phyloP scores from a whole-genome alignment of 2,113 vertebrate genomes.

The Ophiodon elongatus region DNA sequence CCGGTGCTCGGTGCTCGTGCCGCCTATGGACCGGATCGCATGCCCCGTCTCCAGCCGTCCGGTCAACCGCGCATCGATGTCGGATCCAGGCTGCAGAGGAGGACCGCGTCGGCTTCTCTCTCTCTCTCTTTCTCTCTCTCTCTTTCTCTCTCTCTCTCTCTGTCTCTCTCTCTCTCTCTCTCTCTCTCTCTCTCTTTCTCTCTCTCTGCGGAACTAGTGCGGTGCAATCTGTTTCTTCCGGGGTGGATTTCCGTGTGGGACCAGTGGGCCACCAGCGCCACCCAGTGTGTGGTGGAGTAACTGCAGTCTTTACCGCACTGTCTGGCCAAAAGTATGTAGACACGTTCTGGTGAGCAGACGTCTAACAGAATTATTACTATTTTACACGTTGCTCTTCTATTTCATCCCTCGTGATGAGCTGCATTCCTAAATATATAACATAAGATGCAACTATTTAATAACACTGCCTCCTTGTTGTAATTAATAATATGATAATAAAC shows the following conservation, averaged over 20 bases:
- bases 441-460: too few relatives aligned
- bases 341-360: background rate
- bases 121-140: background rate
- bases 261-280: constrained; percentile 53
- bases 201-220: constrained; percentile 60
- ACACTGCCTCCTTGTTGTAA: too few relatives aligned
- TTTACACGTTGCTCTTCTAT: background rate
- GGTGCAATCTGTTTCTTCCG: constrained; percentile 30
- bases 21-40: background rate
- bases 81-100: constrained; percentile 39
- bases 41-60: background rate
- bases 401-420: background rate
- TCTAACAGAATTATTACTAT: background rate
- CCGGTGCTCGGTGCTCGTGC: background rate
- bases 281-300: constrained; percentile 8
- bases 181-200: background rate
- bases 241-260: constrained; percentile 54
- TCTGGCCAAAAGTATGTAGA: background rate
- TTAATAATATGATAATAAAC: too few relatives aligned
- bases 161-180: background rate
- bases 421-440: too few relatives aligned
- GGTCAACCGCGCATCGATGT: constrained; percentile 54
- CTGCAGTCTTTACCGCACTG: background rate
- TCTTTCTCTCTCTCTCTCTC: background rate
- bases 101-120: constrained; percentile 47